A percentile compares a stretch with the other conserved stretches of the same genome.
phyloP scores from a whole-genome alignment of 2,797 vertebrate genomes.

The Pantherophis vulpinus region DNA sequence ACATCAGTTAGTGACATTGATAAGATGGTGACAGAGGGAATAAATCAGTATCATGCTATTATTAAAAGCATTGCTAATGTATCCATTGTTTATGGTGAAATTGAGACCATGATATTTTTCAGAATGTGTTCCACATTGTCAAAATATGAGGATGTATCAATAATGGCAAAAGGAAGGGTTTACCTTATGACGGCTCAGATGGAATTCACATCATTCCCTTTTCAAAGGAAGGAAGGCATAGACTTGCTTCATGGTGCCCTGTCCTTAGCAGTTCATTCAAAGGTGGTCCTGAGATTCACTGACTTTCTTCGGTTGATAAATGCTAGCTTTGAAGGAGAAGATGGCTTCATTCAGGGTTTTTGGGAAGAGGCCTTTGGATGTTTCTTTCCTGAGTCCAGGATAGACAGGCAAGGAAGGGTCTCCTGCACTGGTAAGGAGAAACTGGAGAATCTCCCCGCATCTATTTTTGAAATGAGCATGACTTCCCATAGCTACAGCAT shows the following conservation, averaged over 20 bases:
- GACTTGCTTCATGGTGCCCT: not conserved
- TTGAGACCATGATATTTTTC: not conserved
- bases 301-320: not conserved
- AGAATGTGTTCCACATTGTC: not conserved
- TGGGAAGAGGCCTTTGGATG: not conserved
- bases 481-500: not conserved
- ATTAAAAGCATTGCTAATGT: not conserved
- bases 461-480: not conserved
- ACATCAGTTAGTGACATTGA: not conserved
- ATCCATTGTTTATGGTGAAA: not conserved
- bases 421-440: not conserved
- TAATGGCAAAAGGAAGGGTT: not conserved
- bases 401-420: not conserved
- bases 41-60: fast-evolving
- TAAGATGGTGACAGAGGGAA: not conserved
- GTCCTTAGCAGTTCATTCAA: not conserved
- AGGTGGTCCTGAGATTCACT: not conserved
- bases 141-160: not conserved
- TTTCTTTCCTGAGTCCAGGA: fast-evolving
- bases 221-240: not conserved
- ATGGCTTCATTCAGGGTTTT: not conserved
- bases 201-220: not conserved
- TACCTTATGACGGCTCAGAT: not conserved
- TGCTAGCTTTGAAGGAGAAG: not conserved
- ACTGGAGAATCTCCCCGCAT: not conserved